Evolutionary conservation across 2,888 invertebrate species (phyloP), one percentile per base, ranked within the genome.

Genomic region (Linyphia triangularis): DNA sequence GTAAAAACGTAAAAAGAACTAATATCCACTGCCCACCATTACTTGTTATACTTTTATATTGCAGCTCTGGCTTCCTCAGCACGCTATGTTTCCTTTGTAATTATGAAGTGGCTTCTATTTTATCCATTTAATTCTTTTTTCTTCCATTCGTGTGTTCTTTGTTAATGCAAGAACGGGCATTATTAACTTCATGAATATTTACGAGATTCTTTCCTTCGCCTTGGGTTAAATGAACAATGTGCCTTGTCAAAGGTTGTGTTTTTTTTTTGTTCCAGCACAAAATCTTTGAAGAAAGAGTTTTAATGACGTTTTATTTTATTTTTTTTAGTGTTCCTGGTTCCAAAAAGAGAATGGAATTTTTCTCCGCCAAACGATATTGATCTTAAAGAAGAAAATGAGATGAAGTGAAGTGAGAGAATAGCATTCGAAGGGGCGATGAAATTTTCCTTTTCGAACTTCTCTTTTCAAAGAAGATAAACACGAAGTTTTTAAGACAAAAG

Each of bases 171-270:
- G 59, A 82, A 82, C 28, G 19, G 24, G 37, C 77, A 77, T 85
- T 85, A 85, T 85, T 85, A 77, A 59, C 37, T 61, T 85, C 75
- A 85, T 85, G 84, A 85, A 85, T 85, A 85, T 85, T 85, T 85
- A 85, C 84, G 67, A 85, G 75, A 9, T 82, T 65, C 19, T 67
- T 59, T 7, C 43, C 30, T n/a, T 33, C 16, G 75, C 40, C 33
- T 40, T 61, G 13, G 72, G 63, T 51, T 85, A 69, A 77, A 85
- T 85, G 75, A 85, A 69, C 84, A 77, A 85, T 77, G 69, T 65
- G 33, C 28, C 84, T 77, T 85, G 84, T 85, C 75, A 85, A 85
- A 84, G 67, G 57, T 59, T 79, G 65, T 57, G 59, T 82, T 70
- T 83, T 83, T 40, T 78, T 78, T 65, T 78, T 7, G 16, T 79